Base-by-base conservation (phyloP, 64 coral and sea anemone genomes). In the Porites australiensis region DNA sequence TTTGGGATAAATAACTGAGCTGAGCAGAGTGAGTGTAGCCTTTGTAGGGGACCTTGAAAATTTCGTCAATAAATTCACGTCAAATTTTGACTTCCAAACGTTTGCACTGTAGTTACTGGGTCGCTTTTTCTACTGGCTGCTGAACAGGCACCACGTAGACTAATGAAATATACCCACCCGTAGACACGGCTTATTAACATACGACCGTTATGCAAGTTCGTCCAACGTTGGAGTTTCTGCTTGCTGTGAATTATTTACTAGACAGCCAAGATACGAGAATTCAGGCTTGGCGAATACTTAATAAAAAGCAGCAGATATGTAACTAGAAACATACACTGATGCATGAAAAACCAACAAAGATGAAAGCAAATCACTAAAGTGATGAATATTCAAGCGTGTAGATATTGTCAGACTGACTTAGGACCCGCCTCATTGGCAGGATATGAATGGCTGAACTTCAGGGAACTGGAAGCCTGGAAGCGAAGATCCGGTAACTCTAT, bases 301-400 rank as follows among this genome's bases (percentile, higher is more conserved):
- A 64, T 27, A 49, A 84, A 16, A 68, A 44, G 63, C 49, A 13
- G 61, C 4, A 84, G 81, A 84, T 51, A 84, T n/a, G 81, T n/a
- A 51, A 63, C 43, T 9, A 69, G 63, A 22, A 84, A 84, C 81
- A 68, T 48, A 21, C 44, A 68, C 44, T 46, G 62, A 50, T 68
- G 81, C 44, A 60, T 69, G 19, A 63, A 51, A 61, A 82, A 18
- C 37, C 55, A 27, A 82, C 53, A 75, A 91, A 91, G 81, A 84
- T 22, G 18, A 82, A 91, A 75, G 64, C 89, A 83, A 91, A 75
- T 61, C 66, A 45, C 11, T 44, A 50, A 13, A 13, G 69, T 83
- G 79, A 91, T 91, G 89, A 91, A 91, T 91, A 91, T 91, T 91
- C 79, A 91, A 83, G 79, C 72, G 55, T 84, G 89, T 76, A 52